Percentiles rank a stretch among this genome's conserved stretches.
phyloP scores from a whole-genome alignment of 2,113 vertebrate genomes.

The Psammodynastes pulverulentus region DNA sequence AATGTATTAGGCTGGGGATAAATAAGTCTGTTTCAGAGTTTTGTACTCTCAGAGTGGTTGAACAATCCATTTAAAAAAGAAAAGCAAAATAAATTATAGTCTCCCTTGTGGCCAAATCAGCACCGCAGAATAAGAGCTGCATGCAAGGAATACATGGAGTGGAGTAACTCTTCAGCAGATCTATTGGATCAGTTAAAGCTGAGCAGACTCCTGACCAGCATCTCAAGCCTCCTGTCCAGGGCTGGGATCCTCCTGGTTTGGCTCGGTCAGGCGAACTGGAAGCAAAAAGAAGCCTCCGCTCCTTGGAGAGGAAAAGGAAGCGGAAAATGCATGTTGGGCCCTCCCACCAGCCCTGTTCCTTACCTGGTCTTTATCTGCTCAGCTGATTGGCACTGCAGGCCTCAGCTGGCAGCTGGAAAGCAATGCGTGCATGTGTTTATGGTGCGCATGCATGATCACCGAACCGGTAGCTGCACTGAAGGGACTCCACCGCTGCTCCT shows the following conservation, averaged over 20 bases:
- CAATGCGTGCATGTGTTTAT: no score
- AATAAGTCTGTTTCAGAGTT: neutral
- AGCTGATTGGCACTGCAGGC: no score
- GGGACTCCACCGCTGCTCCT: neutral
- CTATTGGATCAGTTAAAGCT: neutral
- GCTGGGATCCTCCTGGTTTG: no score
- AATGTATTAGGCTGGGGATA: neutral
- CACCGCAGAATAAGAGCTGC: neutral
- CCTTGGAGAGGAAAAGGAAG: no score
- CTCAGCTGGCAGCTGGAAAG: no score
- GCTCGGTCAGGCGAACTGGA: no score
- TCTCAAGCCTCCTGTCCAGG: neutral
- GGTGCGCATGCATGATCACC: no score
- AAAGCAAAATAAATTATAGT: neutral
- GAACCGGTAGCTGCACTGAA: no score
- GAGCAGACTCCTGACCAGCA: neutral
- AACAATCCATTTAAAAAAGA: neutral
- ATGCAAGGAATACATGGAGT: neutral
- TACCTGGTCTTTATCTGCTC: no score
- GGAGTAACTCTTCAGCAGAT: neutral
- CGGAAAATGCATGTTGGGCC: no score
- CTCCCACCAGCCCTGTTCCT: no score
- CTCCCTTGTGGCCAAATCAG: neutral
- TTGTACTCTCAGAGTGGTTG: neutral
- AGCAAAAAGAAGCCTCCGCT: no score